Base-by-base conservation (phyloP, 2,888 invertebrate genomes). In the Bedellia somnulentella region DNA sequence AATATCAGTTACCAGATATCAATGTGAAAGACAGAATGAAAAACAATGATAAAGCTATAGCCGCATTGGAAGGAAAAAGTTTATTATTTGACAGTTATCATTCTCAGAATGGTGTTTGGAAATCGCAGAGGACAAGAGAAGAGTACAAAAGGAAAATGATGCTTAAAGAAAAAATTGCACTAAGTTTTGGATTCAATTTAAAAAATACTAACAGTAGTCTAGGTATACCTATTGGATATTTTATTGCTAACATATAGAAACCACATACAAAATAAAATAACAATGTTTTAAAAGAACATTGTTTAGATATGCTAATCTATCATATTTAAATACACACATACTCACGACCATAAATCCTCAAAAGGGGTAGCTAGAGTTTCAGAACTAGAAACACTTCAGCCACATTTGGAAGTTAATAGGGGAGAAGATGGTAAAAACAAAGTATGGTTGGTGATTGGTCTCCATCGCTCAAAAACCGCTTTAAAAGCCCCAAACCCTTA, bases 21-120 rank as follows among this genome's bases (percentile, higher is more conserved):
- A 59, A 58, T 33, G 62, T 66, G 36, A 70, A 58, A 44, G 51
- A 60, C 39, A 44, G 50, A 37, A 56, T 71, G 35, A 71, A 68
- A 47, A 67, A 67, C 48, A 61, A 67, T 58, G 62, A 62, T 42
- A 71, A 68, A 55, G 59, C 63, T 44, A 64, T 71, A 56, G 68
- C 64, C 47, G 57, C 56, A 31, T 44, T 70, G 35, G 55, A 68
- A 45, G 67, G 70, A 14, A 71, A 68, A 35, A 59, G 57, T 38
- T 49, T 70, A 17, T 46, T 71, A 9, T 52, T 54, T 35, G 71
- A 70, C 35, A 49, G 40, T 33, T 49, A 59, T 23, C 15, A 15
- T 12, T 8, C 15, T 5, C 15, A 10, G 3, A 11, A 24, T n/a
- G 64, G 60, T 33, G 43, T 54, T 14, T 70, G 68, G 71, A 67